phyloP scores from a whole-genome alignment of 2,113 vertebrate species.

The Brienomyrus longianalis region DNA sequence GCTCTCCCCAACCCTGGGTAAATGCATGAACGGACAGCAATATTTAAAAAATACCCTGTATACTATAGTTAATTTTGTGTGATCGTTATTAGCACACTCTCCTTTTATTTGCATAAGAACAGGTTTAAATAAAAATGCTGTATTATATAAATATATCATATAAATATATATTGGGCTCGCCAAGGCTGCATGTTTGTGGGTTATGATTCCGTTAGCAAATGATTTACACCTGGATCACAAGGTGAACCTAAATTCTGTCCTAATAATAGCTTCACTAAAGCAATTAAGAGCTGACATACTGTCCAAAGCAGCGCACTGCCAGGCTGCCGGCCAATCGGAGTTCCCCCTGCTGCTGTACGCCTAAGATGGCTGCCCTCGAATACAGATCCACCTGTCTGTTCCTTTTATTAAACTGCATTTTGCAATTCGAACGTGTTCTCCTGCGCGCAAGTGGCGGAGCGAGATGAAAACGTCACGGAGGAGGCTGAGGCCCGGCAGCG shows the following conservation, averaged over 20 bases:
- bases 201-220: neutral
- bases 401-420: neutral
- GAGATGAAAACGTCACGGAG: neutral
- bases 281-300: neutral
- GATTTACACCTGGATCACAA: constrained; percentile 3
- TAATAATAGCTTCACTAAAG: neutral
- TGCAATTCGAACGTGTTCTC: neutral
- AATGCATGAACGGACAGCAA: neutral
- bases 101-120: neutral
- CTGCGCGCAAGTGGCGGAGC: neutral
- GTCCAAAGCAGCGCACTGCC: neutral
- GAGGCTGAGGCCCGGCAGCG: neutral
- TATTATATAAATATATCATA: neutral
- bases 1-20: neutral
- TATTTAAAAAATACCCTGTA: neutral
- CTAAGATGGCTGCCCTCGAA: neutral
- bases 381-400: neutral
- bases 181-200: neutral
- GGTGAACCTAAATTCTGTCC: neutral
- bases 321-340: neutral
- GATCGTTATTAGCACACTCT: neutral
- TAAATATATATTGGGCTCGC: neutral
- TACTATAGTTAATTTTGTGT: neutral
- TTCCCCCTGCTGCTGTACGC: neutral
- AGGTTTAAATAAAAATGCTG: neutral